Evolutionary conservation across 2,888 invertebrate genomes (phyloP).

Genomic region (Cremastinae sp.): DNA sequence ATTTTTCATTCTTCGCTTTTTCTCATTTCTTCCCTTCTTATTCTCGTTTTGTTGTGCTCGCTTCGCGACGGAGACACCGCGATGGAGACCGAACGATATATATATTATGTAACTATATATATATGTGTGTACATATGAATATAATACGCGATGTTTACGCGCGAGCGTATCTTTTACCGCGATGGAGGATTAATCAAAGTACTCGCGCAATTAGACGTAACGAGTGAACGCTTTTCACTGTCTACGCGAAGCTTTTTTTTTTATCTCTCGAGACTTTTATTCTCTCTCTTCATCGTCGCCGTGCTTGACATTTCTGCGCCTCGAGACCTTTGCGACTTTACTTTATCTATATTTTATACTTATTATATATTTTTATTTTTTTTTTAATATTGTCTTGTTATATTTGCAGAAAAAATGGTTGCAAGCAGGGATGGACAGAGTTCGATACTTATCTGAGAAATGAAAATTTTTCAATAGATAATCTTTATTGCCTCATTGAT

Average conservation of each 20-base stretch:
- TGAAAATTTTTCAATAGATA: too few species aligned
- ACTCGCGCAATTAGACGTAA: constrained; percentile 58
- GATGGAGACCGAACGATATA: constrained; percentile 19
- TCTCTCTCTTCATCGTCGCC: constrained; percentile 3
- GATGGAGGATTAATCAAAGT: constrained; percentile 59
- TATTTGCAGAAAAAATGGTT: too few species aligned
- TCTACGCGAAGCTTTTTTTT: too few species aligned
- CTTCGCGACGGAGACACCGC: constrained; percentile 33
- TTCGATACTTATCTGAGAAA: too few species aligned
- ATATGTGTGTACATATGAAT: not conserved
- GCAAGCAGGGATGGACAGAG: too few species aligned
- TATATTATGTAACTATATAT: not conserved
- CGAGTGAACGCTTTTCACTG: constrained; percentile 48
- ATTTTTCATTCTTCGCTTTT: not conserved
- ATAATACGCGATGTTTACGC: constrained; percentile 24
- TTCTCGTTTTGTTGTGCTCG: not conserved
- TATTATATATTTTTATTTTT: too few species aligned
- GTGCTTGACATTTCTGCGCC: too few species aligned
- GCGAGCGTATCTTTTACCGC: constrained; percentile 36
- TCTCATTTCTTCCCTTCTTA: too few species aligned
- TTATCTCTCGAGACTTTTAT: constrained; percentile 11
- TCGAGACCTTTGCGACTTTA: too few species aligned
- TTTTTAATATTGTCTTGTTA: not conserved
- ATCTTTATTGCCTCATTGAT: too few species aligned
- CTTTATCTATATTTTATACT: too few species aligned